Evolutionary conservation across 92 coral and sea anemone genomes (phyloP).

Genomic region (Heteractis magnifica): DNA sequence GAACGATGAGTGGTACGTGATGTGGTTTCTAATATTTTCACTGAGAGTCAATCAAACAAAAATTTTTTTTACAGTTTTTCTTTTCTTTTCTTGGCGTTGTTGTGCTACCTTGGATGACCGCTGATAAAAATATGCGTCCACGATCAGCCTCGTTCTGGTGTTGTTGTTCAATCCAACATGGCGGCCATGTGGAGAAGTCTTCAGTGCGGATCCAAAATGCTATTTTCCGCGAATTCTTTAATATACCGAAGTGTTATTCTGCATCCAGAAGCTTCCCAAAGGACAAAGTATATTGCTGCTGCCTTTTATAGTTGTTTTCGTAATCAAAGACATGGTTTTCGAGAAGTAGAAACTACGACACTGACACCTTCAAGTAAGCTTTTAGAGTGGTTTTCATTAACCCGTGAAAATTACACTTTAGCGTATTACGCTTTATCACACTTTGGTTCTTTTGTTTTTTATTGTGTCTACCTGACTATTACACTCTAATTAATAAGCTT

Average conservation of each 20-base stretch:
- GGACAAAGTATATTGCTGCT: conserved; percentile 9
- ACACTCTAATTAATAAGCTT: too few relatives aligned
- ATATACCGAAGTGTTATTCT: background rate
- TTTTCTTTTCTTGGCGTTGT: background rate
- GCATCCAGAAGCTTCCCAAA: conserved; percentile 9
- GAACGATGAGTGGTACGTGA: background rate
- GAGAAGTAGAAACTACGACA: background rate
- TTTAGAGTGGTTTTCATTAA: too few relatives aligned
- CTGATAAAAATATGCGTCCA: conserved; percentile 48
- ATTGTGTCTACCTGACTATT: too few relatives aligned
- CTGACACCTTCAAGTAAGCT: background rate
- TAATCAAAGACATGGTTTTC: background rate
- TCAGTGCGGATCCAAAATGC: background rate
- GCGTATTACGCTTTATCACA: too few relatives aligned
- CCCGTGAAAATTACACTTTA: too few relatives aligned
- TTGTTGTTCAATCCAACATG: conserved; percentile 29
- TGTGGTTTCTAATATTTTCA: background rate
- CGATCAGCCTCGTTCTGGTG: conserved; percentile 57
- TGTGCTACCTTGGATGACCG: conserved; percentile 45
- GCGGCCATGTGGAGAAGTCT: conserved; percentile 31
- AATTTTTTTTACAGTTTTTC: background rate
- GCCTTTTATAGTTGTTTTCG: conserved; percentile 17
- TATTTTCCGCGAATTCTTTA: conserved; percentile 3
- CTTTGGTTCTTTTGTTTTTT: too few relatives aligned
- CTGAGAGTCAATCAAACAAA: background rate